Base-by-base conservation (phyloP, 2,888 invertebrate species). In the Eilema depressum region DNA sequence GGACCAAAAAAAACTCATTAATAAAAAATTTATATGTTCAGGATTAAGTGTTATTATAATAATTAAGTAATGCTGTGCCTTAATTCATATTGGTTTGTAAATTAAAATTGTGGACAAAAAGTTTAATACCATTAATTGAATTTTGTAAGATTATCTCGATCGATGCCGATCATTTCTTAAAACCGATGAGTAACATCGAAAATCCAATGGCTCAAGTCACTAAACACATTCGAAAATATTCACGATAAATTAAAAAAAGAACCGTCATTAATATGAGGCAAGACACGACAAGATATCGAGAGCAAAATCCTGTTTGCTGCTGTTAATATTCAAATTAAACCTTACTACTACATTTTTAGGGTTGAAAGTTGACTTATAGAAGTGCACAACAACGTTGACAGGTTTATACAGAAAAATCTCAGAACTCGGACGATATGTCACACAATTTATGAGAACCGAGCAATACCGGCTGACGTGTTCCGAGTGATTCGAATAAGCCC, bases 381-480 rank as follows among this genome's bases (percentile, higher is more conserved):
- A 78, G 68, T 71, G 81, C 73, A 79, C 74, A 77, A 77, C 72
- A 74, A 75, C 69, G 75, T 69, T 77, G 76, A 78, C 77, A 84
- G 83, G 85, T 87, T 88, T 88, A 88, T 86, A 85, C 84, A 86
- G 83, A 89, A 91, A 90, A 91, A 91, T 91, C 89, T 91, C 84
- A 85, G 90, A 91, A 91, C 85, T 87, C 86, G 87, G 83, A 86
- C 92, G 91, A 92, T 93, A 93, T 93, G 93, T 93, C 93, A 92
- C 89, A 86, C 85, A 93, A 93, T 93, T 93, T 93, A 94, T 92
- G 93, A 93, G 91, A 85, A 85, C 79, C 87, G 85, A 85, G 81
- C 88, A 88, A 87, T 85, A 85, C 83, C 84, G 88, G 87, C 86
- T 92, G 93, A 93, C 92, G 90, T 88, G 89, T 88, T 88, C 80